Base-by-base conservation (phyloP, 2,113 vertebrate species). In the Pleuronectes platessa region DNA sequence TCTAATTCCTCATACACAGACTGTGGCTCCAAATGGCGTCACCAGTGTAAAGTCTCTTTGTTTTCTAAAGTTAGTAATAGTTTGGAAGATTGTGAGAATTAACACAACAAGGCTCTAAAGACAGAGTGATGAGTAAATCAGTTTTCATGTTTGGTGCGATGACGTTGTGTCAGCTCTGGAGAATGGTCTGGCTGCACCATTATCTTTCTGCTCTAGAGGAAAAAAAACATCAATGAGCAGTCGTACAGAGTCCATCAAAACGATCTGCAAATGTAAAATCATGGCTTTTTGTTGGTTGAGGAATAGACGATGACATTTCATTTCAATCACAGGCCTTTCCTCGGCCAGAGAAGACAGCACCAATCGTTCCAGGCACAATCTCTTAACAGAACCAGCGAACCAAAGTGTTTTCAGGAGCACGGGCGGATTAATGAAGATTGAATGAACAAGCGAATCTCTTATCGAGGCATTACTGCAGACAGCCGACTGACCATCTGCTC, bases 401-500 rank as follows among this genome's bases (percentile, higher is more conserved):
- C 20, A 1, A 60, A 71, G 71, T 56, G 61, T 76, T 86, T 86
- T 86, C 64, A 73, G 70, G 68, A 74, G 59, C 61, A 79, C 17
- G 53, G 54, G 17, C 15, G 79, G 90, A 91, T 93, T 87, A 87
- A 74, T 85, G 69, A 79, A 68, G 71, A 79, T 68, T 85, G 73
- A 88, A 89, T 83, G 88, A 91, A 86, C 72, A 79, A 89, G 68
- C 74, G 83, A 79, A 83, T 84, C 70, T 91, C 87, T 68, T 79
- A 88, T 90, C 78, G 75, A 76, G 86, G 84, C 82, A 82, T 90
- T 79, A 82, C 85, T 91, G 91, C 87, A 91, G 84, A 83, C 90
- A 92, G 93, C 88, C 37, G 87, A 86, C 93, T 91, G 94, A 93
- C 91, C 90, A 95, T 95, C 94, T 94, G 93, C 89, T 95, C 92